Percentiles rank a stretch among this genome's conserved stretches.
These are phyloP conservation scores for Syngnathus scovelli DNA, from an alignment of 2,113 vertebrate genomes.

Conservation along the genomic window DNA sequence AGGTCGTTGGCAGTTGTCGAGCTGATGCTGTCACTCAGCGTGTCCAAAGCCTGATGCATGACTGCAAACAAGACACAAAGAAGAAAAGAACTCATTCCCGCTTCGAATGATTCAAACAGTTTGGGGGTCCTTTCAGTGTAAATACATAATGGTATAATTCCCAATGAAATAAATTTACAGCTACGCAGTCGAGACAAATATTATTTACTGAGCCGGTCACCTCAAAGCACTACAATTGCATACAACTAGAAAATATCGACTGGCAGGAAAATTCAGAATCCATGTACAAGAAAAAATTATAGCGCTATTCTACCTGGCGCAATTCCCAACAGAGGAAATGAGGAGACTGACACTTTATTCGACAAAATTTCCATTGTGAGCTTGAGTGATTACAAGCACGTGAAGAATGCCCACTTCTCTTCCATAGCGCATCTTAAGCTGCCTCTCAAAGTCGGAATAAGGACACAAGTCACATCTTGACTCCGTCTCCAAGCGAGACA, in stretches of 20 bases:
- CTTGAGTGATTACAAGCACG: neutral
- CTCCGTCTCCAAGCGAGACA: slow-evolving; percentile 7
- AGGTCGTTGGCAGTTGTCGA: slow-evolving; percentile 84
- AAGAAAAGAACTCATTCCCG: neutral
- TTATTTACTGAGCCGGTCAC: neutral
- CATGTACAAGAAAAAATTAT: no score
- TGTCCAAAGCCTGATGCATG: slow-evolving; percentile 90
- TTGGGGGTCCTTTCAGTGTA: no score
- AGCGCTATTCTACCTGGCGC: neutral
- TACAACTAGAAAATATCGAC: neutral
- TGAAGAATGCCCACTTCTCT: no score
- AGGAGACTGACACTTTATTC: neutral
- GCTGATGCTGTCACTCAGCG: slow-evolving; percentile 84
- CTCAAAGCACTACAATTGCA: neutral
- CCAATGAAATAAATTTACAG: neutral
- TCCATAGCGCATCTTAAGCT: neutral
- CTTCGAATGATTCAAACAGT: no score
- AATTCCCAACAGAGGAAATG: neutral
- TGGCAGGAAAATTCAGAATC: no score
- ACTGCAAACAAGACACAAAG: slow-evolving; percentile 57
- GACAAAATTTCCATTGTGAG: neutral
- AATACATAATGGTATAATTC: no score
- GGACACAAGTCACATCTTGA: neutral
- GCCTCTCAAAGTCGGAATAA: neutral
- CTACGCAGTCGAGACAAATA: neutral